Evolutionary conservation across 2,888 invertebrate species (phyloP), one percentile per base, ranked within the genome.

Genomic region (Harpalus rubripes): DNA sequence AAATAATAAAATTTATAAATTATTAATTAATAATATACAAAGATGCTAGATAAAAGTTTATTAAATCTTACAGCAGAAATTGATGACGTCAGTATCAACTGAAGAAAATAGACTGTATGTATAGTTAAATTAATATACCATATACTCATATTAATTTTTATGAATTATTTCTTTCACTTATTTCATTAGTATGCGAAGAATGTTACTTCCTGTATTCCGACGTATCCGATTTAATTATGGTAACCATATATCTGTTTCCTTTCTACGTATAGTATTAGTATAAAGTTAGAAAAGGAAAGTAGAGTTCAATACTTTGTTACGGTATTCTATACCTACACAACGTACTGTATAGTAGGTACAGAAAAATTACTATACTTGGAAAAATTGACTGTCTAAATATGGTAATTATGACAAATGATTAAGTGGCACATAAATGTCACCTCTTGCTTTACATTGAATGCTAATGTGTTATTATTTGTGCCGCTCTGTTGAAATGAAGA

Each of bases 271-370:
- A 63, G 8, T 32, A n/a, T 0, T 7, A 12, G 0, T 12, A 26
- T 63, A 6, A 63, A 26, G 12, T 1, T 12, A 63, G 63, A 63
- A 18, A 26, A 26, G 22, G 26, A 63, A n/a, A 10, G 63, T 12
- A 63, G 26, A 26, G 63, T 63, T 63, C 63, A 63, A 63, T 63
- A 63, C 10, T 63, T 63, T 22, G 63, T 63, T 63, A 63, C 22
- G 63, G 22, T 59, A 7, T 16, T 12, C 10, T 52, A 10, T 12
- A 52, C 12, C 0, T 1, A 52, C 0, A 12, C 10, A 44, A 10
- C 10, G 4, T 3, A 44, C 5, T 10, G 1, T 44, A 5, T 44
- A 3, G 4, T 3, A 44, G 44, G 10, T 3, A 44, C 44, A 44
- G 7, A 3, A 7, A 44, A 1, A 44, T 44, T 22, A 3, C 22